Base-by-base conservation (phyloP, 1,140 invertebrate species). In the Neodiprion pinetum region DNA sequence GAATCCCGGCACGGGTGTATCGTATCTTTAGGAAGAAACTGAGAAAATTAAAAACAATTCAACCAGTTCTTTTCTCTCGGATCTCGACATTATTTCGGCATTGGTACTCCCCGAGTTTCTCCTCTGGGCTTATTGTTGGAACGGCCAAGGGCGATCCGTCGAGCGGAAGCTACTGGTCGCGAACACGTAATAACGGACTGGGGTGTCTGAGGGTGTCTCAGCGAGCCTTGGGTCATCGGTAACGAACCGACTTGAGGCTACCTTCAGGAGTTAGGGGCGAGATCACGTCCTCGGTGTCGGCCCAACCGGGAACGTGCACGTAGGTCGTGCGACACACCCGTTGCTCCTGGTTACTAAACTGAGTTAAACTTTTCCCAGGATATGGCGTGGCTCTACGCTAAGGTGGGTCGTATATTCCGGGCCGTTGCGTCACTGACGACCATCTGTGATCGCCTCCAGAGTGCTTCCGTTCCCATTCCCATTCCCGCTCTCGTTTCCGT, bases 261-360 rank as follows among this genome's bases (percentile, higher is more conserved):
- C 53, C 53, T 40, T 17, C 53, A 61, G 53, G 53, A 61, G 5
- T 61, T 61, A 7, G 53, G 11, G 53, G 11, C 53, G 8, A 14
- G 53, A 61, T 61, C 53, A 61, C 53, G 53, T 61, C 53, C 53
- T 12, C 53, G 53, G 53, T 17, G 53, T 61, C 53, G 53, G 53
- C n/a, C 53, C 53, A 9, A 7, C 53, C 53, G 53, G 50, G 53
- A 61, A 61, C 53, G n/a, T 61, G 53, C 53, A 61, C 53, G 53
- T 61, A 61, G 53, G 53, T 61, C 53, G 53, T 61, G 8, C n/a
- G 53, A 61, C 53, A 61, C 53, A 61, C 53, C 53, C 53, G 53
- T 61, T 61, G 53, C 53, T 61, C 53, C 53, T 61, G 53, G 53
- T 61, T 61, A 61, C 53, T 61, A 61, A 61, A n/a, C 53, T 61